Evolutionary conservation across 92 coral and sea anemone genomes (phyloP).

Genomic region (Porites divaricata): DNA sequence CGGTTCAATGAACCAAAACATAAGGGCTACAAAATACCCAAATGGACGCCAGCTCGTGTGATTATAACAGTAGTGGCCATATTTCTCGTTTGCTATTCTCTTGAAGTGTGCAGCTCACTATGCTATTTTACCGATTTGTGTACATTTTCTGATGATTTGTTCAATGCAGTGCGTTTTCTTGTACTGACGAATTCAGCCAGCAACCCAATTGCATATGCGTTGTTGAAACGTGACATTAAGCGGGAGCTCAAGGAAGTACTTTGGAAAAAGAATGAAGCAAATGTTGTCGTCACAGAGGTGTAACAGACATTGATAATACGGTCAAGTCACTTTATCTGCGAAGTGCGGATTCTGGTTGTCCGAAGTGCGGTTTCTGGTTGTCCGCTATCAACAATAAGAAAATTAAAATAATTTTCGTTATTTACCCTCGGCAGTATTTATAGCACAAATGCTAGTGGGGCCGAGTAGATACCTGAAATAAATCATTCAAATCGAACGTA

Average conservation of each 20-base stretch:
- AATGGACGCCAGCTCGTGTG: conserved; percentile 49
- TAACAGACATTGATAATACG: background rate
- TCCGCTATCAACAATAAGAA: too few relatives aligned
- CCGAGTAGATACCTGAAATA: too few relatives aligned
- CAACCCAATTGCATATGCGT: conserved; percentile 44
- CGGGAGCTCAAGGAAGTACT: conserved; percentile 15
- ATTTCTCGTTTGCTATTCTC: conserved; percentile 64
- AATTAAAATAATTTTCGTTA: too few relatives aligned
- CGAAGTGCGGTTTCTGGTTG: too few relatives aligned
- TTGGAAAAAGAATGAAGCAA: background rate
- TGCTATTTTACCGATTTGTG: conserved; percentile 56
- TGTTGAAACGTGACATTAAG: conserved; percentile 32
- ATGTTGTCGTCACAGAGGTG: background rate
- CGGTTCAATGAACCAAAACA: conserved; percentile 28
- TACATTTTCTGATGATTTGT: background rate
- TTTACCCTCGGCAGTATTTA: too few relatives aligned
- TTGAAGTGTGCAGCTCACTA: conserved; percentile 53
- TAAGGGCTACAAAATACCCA: conserved; percentile 13
- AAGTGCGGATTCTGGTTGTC: too few relatives aligned
- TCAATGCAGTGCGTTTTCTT: conserved; percentile 17
- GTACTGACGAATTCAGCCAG: conserved; percentile 28
- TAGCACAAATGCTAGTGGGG: too few relatives aligned
- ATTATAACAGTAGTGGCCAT: conserved; percentile 57
- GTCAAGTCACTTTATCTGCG: too few relatives aligned
- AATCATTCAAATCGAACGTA: too few relatives aligned